Evolutionary conservation across 2,113 vertebrate species (phyloP).

Genomic region (Corynorhinus townsendii): DNA sequence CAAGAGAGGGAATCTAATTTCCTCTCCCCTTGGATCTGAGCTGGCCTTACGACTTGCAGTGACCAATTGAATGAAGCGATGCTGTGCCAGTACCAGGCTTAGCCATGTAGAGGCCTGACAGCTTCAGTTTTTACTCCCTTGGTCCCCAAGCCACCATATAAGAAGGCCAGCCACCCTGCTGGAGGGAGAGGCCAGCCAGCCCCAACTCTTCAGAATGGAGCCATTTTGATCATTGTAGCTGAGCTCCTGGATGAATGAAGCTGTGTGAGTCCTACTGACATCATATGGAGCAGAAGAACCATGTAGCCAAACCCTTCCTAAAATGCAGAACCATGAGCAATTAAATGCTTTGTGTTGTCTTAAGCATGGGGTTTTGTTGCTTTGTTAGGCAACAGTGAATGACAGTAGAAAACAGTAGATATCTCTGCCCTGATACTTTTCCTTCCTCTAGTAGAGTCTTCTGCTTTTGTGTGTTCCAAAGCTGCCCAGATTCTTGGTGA

Average conservation of each 20-base stretch:
- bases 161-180: not conserved
- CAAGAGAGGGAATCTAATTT: not conserved
- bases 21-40: not conserved
- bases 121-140: not conserved
- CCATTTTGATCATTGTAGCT: too few species aligned
- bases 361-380: not conserved
- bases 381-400: not conserved
- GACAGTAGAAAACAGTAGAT: not conserved
- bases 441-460: not conserved
- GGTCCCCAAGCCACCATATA: not conserved
- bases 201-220: not conserved
- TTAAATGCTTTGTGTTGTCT: not conserved
- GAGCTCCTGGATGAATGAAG: not conserved
- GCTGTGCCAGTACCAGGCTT: not conserved
- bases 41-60: not conserved
- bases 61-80: not conserved
- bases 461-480: not conserved
- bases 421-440: not conserved
- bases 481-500: not conserved
- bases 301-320: fast-evolving
- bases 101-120: not conserved
- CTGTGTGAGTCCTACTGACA: not conserved
- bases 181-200: not conserved
- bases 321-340: not conserved
- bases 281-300: not conserved